Evolutionary conservation across 2,797 vertebrate genomes (phyloP).

Genomic region (Gila robusta): DNA sequence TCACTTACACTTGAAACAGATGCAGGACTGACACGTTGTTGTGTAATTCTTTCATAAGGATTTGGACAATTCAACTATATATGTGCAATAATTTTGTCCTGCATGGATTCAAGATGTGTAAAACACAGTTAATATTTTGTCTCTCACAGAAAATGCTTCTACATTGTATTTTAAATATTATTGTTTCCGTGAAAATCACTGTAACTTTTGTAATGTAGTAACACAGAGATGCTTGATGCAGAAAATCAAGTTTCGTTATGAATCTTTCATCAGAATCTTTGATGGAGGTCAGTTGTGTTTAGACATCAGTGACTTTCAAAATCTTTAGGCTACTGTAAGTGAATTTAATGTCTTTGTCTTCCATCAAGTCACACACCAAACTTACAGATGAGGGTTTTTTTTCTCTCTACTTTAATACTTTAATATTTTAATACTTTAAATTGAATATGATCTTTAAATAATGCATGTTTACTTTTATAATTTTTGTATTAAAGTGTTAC

Average conservation of each 20-base stretch:
- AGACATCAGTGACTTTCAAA: neutral
- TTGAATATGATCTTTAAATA: neutral
- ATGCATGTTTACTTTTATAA: neutral
- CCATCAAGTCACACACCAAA: neutral
- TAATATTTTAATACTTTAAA: no score
- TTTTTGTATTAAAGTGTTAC: neutral
- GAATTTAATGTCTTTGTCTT: neutral
- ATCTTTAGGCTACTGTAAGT: neutral
- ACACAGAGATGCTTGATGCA: neutral
- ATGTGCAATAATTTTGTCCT: slow-evolving; percentile 30
- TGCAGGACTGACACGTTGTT: slow-evolving; percentile 62
- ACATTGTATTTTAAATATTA: neutral
- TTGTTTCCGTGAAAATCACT: neutral
- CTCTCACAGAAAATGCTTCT: neutral
- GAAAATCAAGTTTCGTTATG: neutral
- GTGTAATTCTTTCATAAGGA: slow-evolving; percentile 64
- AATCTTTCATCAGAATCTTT: neutral
- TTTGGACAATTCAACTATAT: slow-evolving; percentile 72
- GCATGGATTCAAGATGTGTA: neutral
- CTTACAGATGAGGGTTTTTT: neutral
- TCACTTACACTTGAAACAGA: slow-evolving; percentile 64
- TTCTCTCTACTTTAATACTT: neutral
- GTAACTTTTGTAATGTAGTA: neutral
- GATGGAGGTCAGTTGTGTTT: neutral
- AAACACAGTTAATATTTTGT: neutral